phyloP scores from a whole-genome alignment of 2,888 invertebrate genomes.

The Zaprionus lineosus region DNA sequence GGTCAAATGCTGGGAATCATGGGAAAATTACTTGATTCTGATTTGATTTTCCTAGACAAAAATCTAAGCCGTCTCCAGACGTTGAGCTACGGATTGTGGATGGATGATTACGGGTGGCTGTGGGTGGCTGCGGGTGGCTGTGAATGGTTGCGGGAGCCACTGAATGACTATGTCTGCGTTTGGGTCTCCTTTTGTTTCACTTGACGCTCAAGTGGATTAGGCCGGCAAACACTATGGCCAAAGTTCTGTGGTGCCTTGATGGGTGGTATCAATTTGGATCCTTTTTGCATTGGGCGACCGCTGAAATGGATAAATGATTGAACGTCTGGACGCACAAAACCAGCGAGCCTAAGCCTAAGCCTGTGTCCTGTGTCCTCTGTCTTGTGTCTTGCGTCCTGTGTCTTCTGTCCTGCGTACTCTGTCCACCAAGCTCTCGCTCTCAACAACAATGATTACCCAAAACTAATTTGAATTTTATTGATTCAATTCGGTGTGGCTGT shows the following conservation, averaged over 20 bases:
- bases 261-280: slow-evolving; percentile 51
- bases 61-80: slow-evolving; percentile 45
- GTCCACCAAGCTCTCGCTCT: slow-evolving; percentile 13
- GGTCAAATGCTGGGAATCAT: slow-evolving; percentile 80
- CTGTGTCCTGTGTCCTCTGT: no score
- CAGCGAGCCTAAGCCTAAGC: no score
- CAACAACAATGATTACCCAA: slow-evolving; percentile 68
- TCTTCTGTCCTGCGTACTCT: no score
- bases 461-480: slow-evolving; percentile 81
- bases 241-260: slow-evolving; percentile 35
- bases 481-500: slow-evolving; percentile 55
- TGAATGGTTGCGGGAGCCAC: no score
- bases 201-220: slow-evolving; percentile 67
- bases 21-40: slow-evolving; percentile 79
- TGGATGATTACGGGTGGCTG: slow-evolving; percentile 4
- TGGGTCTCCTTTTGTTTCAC: slow-evolving; percentile 48
- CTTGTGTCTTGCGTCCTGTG: no score
- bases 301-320: slow-evolving; percentile 78
- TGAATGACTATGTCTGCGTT: slow-evolving; percentile 31
- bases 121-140: not conserved
- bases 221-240: slow-evolving; percentile 50
- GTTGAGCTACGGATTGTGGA: slow-evolving; percentile 6
- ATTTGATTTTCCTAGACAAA: slow-evolving; percentile 80
- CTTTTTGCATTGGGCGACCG: slow-evolving; percentile 36
- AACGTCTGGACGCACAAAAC: slow-evolving; percentile 43